Conservation (phyloP, 1,140 invertebrate genomes). For the Drosophila takahashii region DNA sequence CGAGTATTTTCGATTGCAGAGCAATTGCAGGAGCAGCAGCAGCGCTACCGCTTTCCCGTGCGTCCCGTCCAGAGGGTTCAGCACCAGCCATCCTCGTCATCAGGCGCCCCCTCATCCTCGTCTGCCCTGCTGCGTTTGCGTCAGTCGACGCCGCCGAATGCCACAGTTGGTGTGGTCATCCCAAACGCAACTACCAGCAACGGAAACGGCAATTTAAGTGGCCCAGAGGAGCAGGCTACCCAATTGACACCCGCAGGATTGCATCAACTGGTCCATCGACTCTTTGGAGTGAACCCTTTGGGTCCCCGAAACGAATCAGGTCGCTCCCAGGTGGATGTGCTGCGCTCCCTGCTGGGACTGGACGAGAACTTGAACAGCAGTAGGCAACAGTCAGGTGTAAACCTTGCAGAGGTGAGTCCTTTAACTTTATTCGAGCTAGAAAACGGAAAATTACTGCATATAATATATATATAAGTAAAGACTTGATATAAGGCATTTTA, state of each 20-base stretch:
- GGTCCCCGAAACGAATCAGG: slow-evolving; percentile 15
- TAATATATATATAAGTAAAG: too few species aligned
- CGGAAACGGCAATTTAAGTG: slow-evolving; percentile 42
- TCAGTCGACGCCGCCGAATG: slow-evolving; percentile 61
- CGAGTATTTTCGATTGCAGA: slow-evolving; percentile 50
- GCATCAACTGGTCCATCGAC: slow-evolving; percentile 47
- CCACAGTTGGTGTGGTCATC: slow-evolving; percentile 78
- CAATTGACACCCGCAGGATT: slow-evolving; percentile 26
- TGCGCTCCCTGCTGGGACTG: slow-evolving; percentile 52
- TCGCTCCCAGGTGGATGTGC: slow-evolving; percentile 50
- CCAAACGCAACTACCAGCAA: slow-evolving; percentile 72
- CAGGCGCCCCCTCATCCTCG: slow-evolving; percentile 14
- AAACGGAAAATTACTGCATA: too few species aligned
- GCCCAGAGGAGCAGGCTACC: slow-evolving; percentile 21
- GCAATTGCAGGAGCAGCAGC: slow-evolving; percentile 75
- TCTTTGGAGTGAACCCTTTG: slow-evolving; percentile 31
- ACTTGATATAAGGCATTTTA: too few species aligned
- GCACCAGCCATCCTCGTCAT: slow-evolving; percentile 54
- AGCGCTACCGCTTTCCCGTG: slow-evolving; percentile 79
- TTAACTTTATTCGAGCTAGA: too few species aligned
- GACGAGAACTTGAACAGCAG: slow-evolving; percentile 64
- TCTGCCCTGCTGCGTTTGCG: slow-evolving; percentile 48
- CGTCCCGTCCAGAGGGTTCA: slow-evolving; percentile 79
- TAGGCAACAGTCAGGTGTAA: slow-evolving; percentile 11
- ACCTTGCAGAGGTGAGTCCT: slow-evolving; percentile 26